These are phyloP conservation scores for Etheostoma spectabile DNA, from an alignment of 2,113 vertebrate species.

Conservation along the genomic window DNA sequence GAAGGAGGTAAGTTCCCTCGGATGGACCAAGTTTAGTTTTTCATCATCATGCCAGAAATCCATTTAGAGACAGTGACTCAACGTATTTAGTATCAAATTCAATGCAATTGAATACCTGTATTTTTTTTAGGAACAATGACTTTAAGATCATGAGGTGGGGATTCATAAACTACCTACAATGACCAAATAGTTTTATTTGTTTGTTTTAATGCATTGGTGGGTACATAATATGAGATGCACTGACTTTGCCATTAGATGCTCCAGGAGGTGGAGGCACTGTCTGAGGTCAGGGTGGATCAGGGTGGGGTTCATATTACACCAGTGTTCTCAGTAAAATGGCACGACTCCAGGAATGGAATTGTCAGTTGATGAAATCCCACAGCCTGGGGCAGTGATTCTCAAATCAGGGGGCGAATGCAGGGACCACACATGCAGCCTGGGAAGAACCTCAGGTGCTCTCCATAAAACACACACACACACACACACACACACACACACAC, in stretches of 20 bases:
- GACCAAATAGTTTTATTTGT: neutral
- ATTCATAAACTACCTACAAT: neutral
- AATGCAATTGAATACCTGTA: neutral
- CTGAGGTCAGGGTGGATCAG: constrained; percentile 36
- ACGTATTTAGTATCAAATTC: neutral
- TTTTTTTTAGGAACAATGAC: neutral
- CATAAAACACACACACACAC: neutral
- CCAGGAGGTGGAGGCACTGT: neutral
- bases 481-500: neutral
- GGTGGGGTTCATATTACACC: constrained; percentile 61
- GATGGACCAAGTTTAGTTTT: neutral
- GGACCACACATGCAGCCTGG: constrained; percentile 41
- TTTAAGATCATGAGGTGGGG: neutral
- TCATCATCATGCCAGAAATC: neutral
- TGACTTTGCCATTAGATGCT: neutral
- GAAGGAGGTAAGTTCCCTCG: constrained; percentile 70
- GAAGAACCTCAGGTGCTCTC: constrained; percentile 30
- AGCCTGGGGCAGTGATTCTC: constrained; percentile 33
- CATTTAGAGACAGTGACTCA: rapidly evolving
- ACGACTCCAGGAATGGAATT: constrained; percentile 42
- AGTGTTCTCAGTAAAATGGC: constrained; percentile 52
- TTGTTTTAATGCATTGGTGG: neutral
- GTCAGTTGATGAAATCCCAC: constrained; percentile 51
- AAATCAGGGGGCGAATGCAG: neutral
- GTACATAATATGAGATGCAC: neutral